phyloP scores from a whole-genome alignment of 2,113 vertebrate species.

The Formicarius rufipectus region DNA sequence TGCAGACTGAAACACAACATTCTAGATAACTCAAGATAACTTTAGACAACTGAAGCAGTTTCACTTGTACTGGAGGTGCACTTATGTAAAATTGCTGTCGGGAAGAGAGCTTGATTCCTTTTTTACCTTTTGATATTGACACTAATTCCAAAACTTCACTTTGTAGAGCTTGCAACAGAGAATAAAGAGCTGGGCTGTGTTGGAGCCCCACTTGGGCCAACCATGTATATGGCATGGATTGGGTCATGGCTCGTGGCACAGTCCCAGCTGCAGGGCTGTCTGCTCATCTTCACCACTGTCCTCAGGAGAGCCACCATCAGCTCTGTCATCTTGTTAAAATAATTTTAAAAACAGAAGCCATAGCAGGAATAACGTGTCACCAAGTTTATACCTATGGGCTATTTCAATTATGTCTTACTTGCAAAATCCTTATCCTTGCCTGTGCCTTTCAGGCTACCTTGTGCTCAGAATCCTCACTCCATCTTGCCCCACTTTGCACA shows the following conservation, averaged over 20 bases:
- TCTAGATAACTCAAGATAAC: not conserved
- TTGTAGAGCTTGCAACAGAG: not conserved
- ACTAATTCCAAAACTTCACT: not conserved
- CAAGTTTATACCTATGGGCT: not conserved
- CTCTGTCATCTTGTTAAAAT: not conserved
- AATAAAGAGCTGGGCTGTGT: not conserved
- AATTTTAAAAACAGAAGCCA: not conserved
- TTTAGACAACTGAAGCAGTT: not conserved
- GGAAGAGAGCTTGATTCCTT: accelerated
- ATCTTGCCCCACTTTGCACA: not conserved
- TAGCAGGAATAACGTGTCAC: not conserved
- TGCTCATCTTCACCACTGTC: no score
- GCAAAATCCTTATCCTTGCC: not conserved
- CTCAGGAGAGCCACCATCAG: not conserved
- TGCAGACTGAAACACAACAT: not conserved
- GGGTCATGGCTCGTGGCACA: not conserved
- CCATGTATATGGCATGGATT: accelerated
- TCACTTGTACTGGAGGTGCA: not conserved
- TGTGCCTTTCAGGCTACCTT: not conserved
- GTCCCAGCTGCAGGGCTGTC: not conserved
- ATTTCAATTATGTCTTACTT: not conserved
- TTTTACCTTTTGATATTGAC: not conserved
- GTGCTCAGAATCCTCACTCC: not conserved
- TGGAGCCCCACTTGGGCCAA: not conserved
- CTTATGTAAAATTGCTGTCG: not conserved